Base-by-base conservation (phyloP, 64 coral and sea anemone species). In the Cladopsammia gracilis region DNA sequence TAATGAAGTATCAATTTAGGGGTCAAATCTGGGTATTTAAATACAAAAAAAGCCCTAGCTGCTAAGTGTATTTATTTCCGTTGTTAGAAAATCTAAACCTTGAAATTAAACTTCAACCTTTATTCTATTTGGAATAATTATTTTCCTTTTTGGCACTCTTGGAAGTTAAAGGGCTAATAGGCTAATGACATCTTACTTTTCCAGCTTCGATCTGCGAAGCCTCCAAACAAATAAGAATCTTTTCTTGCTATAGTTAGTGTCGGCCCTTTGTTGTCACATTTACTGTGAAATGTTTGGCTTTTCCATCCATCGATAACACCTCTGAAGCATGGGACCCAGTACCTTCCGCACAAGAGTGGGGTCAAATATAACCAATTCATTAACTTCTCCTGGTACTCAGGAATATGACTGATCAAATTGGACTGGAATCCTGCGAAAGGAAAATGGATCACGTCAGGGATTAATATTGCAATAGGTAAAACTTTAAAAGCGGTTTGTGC, bases 261-360 rank as follows among this genome's bases (percentile, higher is more conserved):
- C 10, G 92, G 76, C 5, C 92, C 92, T 85, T 70, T 77, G 43
- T 90, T 60, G 14, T 77, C 87, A 52, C 95, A 96, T 12, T 20
- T 54, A 42, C 25, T 48, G 53, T 89, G 86, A 49, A 94, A 69
- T 7, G 3, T 25, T 7, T 34, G 5, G 3, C 67, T 51, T 26
- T 49, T 3, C 78, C 59, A 93, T 23, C 61, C 70, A 48, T 78
- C 58, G 2, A 58, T 62, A 44, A 26, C 4, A 8, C 51, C 51
- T n/a, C 79, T 75, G 50, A 70, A 96, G 74, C 95, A 93, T 25
- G 90, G 85, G 22, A 42, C 15, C 95, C 95, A 96, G 20, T 76
- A 85, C 43, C 71, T 92, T 11, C 68, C 20, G n/a, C 74, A 56
- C 12, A 56, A 52, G 20, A 76, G 57, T 61, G 58, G 67, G 44